Conservation (phyloP, 2,888 invertebrate genomes). For the Neria commutata region DNA sequence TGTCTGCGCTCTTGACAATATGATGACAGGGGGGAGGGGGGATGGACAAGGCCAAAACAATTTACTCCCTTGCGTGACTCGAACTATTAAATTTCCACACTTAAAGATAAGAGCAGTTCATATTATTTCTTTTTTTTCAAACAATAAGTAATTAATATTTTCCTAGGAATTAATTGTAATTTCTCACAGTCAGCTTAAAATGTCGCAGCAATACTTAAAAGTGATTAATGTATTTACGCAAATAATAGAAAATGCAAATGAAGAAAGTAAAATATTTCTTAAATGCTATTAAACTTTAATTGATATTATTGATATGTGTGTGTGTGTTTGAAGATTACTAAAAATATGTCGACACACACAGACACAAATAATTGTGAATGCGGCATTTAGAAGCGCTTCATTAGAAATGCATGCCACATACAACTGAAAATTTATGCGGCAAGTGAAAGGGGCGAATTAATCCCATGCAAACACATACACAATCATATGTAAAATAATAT, state of each 20-base stretch:
- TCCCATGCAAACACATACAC: neutral
- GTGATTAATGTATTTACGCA: neutral
- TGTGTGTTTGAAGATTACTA: neutral
- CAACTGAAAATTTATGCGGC: slow-evolving; percentile 11
- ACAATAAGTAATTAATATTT: no score
- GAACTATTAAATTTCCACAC: no score
- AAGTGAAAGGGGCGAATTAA: neutral
- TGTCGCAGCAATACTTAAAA: neutral
- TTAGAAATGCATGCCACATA: slow-evolving; percentile 17
- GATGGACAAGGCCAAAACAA: no score
- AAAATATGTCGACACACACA: neutral
- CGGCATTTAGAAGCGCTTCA: neutral
- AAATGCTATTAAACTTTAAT: neutral
- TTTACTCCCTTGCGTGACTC: no score
- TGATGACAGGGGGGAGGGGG: no score
- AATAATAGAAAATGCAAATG: neutral
- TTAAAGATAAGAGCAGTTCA: no score
- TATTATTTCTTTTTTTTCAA: no score
- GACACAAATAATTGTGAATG: slow-evolving; percentile 13
- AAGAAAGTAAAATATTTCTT: slow-evolving; percentile 4
- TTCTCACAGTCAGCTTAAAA: no score
- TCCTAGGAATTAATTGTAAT: no score
- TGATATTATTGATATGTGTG: neutral
- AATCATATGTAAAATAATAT: neutral
- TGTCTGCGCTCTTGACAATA: no score